Percentiles rank a stretch among this genome's conserved stretches.
phyloP scores from a whole-genome alignment of 2,113 vertebrate genomes.

The Hyperoodon ampullatus region DNA sequence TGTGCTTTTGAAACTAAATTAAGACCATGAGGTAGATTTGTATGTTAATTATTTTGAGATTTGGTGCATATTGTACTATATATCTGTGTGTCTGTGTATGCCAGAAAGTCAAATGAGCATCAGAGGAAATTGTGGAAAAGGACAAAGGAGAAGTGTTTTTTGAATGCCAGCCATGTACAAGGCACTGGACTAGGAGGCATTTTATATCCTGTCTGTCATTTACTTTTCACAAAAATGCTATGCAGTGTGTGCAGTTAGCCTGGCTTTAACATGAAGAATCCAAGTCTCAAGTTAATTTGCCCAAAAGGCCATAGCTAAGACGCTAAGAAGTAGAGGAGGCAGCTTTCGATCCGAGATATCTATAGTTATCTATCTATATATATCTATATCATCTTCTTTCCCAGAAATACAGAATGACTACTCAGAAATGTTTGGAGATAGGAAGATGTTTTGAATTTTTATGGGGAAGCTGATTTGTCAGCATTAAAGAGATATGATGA shows the following conservation, averaged over 20 bases:
- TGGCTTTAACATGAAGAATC: not conserved
- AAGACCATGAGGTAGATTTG: not conserved
- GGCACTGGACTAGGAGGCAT: not conserved
- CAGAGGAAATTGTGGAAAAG: not conserved
- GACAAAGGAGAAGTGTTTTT: not conserved
- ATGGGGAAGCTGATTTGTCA: not conserved
- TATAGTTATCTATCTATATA: not conserved
- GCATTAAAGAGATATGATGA: not conserved
- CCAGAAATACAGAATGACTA: not conserved
- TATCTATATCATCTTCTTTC: not conserved
- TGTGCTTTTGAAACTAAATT: constrained; percentile 39
- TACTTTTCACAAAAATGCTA: not conserved
- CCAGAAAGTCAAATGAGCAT: constrained; percentile 1
- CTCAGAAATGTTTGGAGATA: not conserved
- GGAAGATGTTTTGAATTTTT: not conserved
- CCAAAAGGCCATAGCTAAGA: not conserved
- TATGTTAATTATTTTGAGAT: constrained; percentile 60
- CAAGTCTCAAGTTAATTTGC: not conserved
- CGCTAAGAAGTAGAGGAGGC: not conserved
- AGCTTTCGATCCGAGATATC: not conserved
- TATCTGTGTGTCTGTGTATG: not conserved
- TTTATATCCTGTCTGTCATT: not conserved
- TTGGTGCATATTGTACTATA: not conserved
- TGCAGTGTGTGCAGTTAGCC: not conserved
- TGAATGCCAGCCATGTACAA: not conserved